phyloP scores from a whole-genome alignment of 2,797 vertebrate genomes.

The Benthosema pterotum region DNA sequence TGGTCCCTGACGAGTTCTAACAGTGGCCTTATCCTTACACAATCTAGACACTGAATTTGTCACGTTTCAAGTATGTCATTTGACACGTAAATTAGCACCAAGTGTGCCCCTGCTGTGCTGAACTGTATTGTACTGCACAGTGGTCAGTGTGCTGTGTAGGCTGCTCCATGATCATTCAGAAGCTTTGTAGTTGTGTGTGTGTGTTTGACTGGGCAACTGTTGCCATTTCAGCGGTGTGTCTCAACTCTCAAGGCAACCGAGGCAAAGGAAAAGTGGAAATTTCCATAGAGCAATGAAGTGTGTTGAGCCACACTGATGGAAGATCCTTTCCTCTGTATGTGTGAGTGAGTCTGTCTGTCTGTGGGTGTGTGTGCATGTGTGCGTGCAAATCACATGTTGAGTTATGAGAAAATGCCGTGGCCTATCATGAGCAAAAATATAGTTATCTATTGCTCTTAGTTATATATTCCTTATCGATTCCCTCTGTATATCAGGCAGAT shows the following conservation, averaged over 20 bases:
- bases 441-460: conserved; percentile 61
- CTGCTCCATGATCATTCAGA: conserved; percentile 23
- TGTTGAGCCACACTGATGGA: conserved; percentile 50
- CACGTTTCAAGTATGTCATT: too few relatives aligned
- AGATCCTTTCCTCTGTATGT: conserved; percentile 22
- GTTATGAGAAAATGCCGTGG: conserved; percentile 61
- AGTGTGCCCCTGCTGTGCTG: conserved; percentile 5
- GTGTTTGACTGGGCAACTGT: conserved; percentile 18
- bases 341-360: conserved; percentile 1
- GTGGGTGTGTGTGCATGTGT: conserved; percentile 18
- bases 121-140: conserved; percentile 22
- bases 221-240: conserved; percentile 33
- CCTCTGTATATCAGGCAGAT: conserved; percentile 41
- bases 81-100: neutral
- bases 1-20: too few relatives aligned
- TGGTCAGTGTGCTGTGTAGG: conserved; percentile 19
- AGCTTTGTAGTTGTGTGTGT: neutral
- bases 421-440: conserved; percentile 70
- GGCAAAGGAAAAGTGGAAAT: conserved; percentile 63
- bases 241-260: conserved; percentile 38
- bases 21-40: too few relatives aligned
- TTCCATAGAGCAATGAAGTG: conserved; percentile 57
- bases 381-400: conserved; percentile 75
- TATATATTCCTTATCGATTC: conserved; percentile 38
- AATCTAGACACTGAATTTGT: too few relatives aligned